Base-by-base conservation (phyloP, 2,888 invertebrate species). In the Kryphioiulus occultus region DNA sequence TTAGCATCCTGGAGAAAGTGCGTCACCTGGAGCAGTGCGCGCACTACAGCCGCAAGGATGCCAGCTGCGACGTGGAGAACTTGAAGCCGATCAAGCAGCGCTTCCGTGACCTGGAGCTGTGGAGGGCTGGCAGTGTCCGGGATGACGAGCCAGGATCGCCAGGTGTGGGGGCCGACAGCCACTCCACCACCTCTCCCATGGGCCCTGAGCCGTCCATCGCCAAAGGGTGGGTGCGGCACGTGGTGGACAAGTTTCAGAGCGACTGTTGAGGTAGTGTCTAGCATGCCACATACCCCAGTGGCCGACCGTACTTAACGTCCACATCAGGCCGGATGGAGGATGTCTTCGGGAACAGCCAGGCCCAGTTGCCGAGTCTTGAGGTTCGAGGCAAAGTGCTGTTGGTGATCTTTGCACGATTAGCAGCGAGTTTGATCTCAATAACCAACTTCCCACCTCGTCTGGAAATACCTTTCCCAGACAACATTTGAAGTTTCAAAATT, bases 141-240 rank as follows among this genome's bases (percentile, higher is more conserved):
- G 88, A 86, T 22, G 87, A 89, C 88, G 82, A 86, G 59, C 30
- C 87, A 15, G 88, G 85, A 47, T 4, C 10, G 12, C 10, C 10
- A n/a, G 15, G 26, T 78, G 26, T 78, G 15, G 26, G 32, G n/a
- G n/a, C n/a, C 91, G 86, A 92, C 92, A 88, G 92, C 92, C 19
- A 92, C 91, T 89, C 92, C 92, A 35, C 91, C 92, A 88, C 92
- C 22, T 22, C 83, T 78, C 15, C 88, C 84, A 19, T 84, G 87
- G 42, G 88, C 78, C 12, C 30, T 85, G 19, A 87, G 32, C 47
- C 87, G 59, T 42, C 84, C 26, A 89, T 90, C 89, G 90, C 91
- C 35, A 91, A 94, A 92, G 94, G 94, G 90, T 95, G 95, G 95
- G 95, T 95, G 0, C 95, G 95, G 90, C 94, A 95, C 90, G 95